Evolutionary conservation across 2,113 vertebrate species (phyloP).

Genomic region (Motacilla alba): DNA sequence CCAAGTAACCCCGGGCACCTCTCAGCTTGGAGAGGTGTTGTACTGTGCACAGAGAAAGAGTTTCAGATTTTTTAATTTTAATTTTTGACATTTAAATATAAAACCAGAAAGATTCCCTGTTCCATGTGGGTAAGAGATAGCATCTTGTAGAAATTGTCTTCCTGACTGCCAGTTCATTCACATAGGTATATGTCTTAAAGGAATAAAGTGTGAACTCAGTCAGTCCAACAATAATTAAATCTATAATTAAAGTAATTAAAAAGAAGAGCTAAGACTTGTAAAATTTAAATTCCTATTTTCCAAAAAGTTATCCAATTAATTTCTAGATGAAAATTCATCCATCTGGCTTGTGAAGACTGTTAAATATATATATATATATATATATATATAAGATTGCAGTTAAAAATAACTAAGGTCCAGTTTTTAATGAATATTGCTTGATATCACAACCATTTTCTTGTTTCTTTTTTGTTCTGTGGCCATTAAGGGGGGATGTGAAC

Average conservation of each 20-base stretch:
- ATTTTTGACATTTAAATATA: background rate
- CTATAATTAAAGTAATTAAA: background rate
- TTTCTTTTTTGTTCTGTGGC: background rate
- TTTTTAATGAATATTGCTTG: background rate
- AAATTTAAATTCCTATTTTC: background rate
- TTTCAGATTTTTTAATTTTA: background rate
- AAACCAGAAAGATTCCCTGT: background rate
- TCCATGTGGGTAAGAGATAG: background rate
- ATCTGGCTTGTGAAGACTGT: background rate
- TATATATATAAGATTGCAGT: background rate
- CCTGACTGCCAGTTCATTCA: background rate
- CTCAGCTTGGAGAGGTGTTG: background rate
- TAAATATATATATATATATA: background rate
- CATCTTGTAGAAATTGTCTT: background rate
- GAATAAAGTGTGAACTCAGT: background rate
- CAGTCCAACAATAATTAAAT: background rate
- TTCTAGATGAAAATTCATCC: background rate
- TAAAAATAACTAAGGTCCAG: background rate
- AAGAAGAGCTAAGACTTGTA: background rate
- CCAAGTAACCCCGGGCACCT: background rate
- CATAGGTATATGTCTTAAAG: fast-evolving
- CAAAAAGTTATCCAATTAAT: background rate
- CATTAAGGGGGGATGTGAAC: background rate
- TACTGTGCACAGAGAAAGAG: background rate
- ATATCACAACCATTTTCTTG: background rate